Evolutionary conservation across 2,888 invertebrate genomes (phyloP), one percentile per base, ranked within the genome.

Genomic region (Crepidodera aurea): DNA sequence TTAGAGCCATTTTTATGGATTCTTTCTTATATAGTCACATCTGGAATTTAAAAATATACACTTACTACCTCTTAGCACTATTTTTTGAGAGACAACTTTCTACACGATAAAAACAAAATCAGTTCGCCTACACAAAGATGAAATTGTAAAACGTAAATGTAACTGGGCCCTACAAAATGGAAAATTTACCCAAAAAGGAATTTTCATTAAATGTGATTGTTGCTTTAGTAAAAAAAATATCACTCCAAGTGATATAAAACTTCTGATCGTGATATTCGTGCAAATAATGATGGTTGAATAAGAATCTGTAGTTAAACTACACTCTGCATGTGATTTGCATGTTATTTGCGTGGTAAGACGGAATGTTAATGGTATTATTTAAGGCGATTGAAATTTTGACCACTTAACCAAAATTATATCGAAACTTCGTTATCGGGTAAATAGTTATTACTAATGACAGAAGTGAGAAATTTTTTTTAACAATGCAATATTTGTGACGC

Each of bases 221-320:
- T 73, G 74, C 73, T 76, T 75, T 74, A 74, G 67, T n/a, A n/a
- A n/a, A n/a, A n/a, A 62, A 66, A 48, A 60, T 56, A 59, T 51
- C 51, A 42, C 37, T 44, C 22, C 48, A 58, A 60, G 60, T 60
- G 54, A 60, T 60, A 54, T 50, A 48, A 64, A 64, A 65, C 62
- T 62, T 63, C 57, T 63, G 67, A 62, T 64, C 60, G 66, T 67
- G 67, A 72, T 69, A 71, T 51, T 58, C 57, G 62, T 62, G 56
- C 55, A 58, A 58, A 58, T 62, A 62, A 50, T 56, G 27, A 39
- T 27, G 40, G 29, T 44, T 56, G 29, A 51, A 48, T 22, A 51
- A 50, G 60, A 57, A 56, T 62, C 62, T 44, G 51, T 61, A 64
- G 60, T 64, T 40, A 40, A 55, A 56, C 54, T 61, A 50, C 55